These are phyloP conservation scores for Uloborus plumipes DNA, from an alignment of 2,888 invertebrate species.

Conservation along the genomic window DNA sequence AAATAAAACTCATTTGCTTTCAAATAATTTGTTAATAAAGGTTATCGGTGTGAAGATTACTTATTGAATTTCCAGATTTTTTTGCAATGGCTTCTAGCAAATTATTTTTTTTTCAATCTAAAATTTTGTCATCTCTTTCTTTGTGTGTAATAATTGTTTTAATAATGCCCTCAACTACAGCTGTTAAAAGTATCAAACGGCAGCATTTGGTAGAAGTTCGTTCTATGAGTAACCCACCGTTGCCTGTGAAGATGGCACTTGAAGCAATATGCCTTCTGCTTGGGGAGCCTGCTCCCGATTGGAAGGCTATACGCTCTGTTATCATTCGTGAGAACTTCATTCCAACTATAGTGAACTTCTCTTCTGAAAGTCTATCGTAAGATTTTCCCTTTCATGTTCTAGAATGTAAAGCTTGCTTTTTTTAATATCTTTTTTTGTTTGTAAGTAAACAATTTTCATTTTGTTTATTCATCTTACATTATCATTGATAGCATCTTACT, in stretches of 20 bases:
- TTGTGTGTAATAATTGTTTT: conserved; percentile 20
- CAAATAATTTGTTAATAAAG: too few species aligned
- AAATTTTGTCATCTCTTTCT: neutral
- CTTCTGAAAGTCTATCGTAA: conserved; percentile 74
- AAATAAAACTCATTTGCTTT: too few species aligned
- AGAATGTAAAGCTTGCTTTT: too few species aligned
- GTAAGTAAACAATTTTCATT: neutral
- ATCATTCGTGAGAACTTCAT: conserved; percentile 75
- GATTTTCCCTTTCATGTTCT: conserved; percentile 64
- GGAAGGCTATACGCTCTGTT: conserved; percentile 73
- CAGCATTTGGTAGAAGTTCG: conserved; percentile 74
- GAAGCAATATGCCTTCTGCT: conserved; percentile 74
- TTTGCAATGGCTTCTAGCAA: too few species aligned
- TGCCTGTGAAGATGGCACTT: conserved; percentile 73
- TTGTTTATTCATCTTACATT: neutral
- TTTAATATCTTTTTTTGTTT: neutral
- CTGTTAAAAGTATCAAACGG: conserved; percentile 74
- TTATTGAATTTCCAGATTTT: too few species aligned
- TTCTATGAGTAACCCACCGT: conserved; percentile 74
- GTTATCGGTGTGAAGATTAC: too few species aligned
- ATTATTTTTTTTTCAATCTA: too few species aligned
- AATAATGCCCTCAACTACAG: conserved; percentile 66
- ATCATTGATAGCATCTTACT: neutral
- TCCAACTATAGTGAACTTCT: conserved; percentile 72
- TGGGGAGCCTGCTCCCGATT: conserved; percentile 73